phyloP scores from a whole-genome alignment of 2,888 invertebrate species.

The Patella depressa region DNA sequence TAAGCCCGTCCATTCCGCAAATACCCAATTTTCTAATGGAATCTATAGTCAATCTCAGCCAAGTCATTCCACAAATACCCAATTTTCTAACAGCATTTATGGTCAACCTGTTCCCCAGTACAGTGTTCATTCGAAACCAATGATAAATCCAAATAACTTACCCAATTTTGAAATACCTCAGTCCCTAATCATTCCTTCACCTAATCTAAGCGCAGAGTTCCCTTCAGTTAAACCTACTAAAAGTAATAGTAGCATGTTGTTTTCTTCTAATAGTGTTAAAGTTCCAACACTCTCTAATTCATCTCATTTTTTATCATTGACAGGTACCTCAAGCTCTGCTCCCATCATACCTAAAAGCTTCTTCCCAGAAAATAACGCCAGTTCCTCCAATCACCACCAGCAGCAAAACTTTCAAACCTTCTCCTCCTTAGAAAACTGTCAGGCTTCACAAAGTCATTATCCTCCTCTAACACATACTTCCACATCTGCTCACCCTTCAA shows the following conservation, averaged over 20 bases:
- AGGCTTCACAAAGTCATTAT: not conserved
- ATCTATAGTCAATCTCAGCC: not conserved
- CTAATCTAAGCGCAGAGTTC: not conserved
- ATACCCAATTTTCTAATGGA: not conserved
- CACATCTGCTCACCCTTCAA: not conserved
- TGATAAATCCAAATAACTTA: not conserved
- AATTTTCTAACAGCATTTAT: not conserved
- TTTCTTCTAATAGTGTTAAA: not conserved
- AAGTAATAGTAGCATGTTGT: not conserved
- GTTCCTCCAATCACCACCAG: not conserved
- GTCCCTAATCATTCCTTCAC: conserved; percentile 1
- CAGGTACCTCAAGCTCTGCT: not conserved
- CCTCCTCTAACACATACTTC: not conserved
- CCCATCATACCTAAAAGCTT: not conserved
- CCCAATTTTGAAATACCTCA: conserved; percentile 1
- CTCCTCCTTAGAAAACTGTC: too few relatives aligned
- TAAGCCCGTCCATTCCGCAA: not conserved
- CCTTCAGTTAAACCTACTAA: not conserved
- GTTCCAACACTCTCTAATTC: not conserved
- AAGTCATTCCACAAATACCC: not conserved
- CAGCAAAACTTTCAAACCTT: too few relatives aligned
- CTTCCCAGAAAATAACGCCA: not conserved
- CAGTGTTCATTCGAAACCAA: too few relatives aligned
- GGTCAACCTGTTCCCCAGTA: too few relatives aligned
- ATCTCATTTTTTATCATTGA: not conserved